These are phyloP conservation scores for Patella caerulea DNA, from an alignment of 2,888 invertebrate genomes.

Conservation along the genomic window DNA sequence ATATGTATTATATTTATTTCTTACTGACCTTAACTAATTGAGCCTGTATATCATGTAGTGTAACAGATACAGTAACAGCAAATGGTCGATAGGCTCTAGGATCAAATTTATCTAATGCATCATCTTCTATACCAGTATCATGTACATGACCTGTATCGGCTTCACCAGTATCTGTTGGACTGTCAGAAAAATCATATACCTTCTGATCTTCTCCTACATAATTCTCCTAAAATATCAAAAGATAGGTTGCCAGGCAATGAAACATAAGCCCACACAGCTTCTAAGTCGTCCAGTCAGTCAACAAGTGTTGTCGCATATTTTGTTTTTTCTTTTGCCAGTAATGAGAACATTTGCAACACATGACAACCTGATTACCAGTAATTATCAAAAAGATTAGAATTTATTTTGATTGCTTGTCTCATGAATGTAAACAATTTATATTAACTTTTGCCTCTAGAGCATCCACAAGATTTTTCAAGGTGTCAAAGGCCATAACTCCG, in stretches of 20 bases:
- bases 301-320: too few species aligned
- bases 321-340: too few species aligned
- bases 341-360: too few species aligned
- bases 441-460: too few species aligned
- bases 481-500: too few species aligned
- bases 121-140: conserved; percentile 42
- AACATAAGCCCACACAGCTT: too few species aligned
- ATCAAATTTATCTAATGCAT: conserved; percentile 77
- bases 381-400: too few species aligned
- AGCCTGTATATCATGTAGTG: conserved; percentile 95
- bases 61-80: conserved; percentile 91
- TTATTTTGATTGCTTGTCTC: too few species aligned
- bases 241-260: neutral
- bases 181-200: conserved; percentile 85
- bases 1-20: neutral
- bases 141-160: conserved; percentile 26
- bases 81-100: conserved; percentile 89
- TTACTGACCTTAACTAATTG: conserved; percentile 84
- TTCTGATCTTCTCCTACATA: conserved; percentile 97
- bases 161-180: conserved; percentile 26
- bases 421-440: too few species aligned
- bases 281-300: too few species aligned
- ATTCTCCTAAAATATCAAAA: conserved; percentile 80
- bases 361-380: neutral
- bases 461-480: too few species aligned